A percentile compares a stretch with the other conserved stretches of the same genome.
phyloP scores from a whole-genome alignment of 2,113 vertebrate genomes.

The Nothocercus julius region DNA sequence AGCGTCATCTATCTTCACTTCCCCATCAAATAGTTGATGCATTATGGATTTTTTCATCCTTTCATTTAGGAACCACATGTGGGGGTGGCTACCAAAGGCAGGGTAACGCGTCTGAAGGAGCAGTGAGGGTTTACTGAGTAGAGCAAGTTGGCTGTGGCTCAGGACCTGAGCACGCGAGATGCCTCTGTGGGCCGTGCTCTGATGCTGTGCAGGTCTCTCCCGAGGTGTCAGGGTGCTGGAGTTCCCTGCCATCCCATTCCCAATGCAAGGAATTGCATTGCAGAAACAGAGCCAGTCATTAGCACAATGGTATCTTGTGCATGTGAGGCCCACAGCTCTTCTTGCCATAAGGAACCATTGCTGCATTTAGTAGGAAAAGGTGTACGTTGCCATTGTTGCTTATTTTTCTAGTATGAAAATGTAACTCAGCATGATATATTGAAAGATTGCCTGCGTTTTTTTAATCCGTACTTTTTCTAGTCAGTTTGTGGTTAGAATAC shows the following conservation, averaged over 20 bases:
- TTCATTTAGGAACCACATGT: background rate
- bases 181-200: accelerated
- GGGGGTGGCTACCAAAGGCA: background rate
- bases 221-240: background rate
- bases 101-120: background rate
- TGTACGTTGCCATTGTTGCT: background rate
- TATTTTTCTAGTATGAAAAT: background rate
- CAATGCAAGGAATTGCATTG: background rate
- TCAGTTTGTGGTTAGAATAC: background rate
- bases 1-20: background rate
- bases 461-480: background rate
- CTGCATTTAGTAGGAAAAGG: background rate
- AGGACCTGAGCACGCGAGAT: background rate
- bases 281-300: background rate
- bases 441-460: background rate
- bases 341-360: background rate
- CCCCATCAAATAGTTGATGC: background rate
- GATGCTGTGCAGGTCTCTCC: background rate
- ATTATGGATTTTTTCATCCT: background rate
- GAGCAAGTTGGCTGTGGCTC: background rate
- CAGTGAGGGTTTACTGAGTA: background rate
- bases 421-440: background rate
- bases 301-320: background rate
- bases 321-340: background rate
- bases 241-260: background rate